Percentiles rank a stretch among this genome's conserved stretches.
These are phyloP conservation scores for Campoplex capitator DNA, from an alignment of 2,888 invertebrate species.

Conservation along the genomic window DNA sequence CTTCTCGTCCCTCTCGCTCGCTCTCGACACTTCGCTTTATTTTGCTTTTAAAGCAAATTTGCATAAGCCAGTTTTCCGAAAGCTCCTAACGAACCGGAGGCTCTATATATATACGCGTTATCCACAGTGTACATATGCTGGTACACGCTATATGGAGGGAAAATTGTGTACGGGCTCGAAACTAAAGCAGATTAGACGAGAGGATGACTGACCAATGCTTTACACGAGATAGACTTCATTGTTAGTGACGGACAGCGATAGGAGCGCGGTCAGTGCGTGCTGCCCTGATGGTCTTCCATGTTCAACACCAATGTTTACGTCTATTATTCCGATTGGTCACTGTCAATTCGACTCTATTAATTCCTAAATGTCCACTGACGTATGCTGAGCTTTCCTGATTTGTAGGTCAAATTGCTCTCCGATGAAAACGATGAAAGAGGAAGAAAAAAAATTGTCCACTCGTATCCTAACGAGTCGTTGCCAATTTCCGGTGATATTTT, in stretches of 20 bases:
- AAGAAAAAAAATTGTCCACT: not conserved
- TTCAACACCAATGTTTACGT: conserved; percentile 7
- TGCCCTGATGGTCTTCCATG: conserved; percentile 4
- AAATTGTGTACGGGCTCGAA: conserved; percentile 22
- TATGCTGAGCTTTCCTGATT: not conserved
- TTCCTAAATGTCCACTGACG: not conserved
- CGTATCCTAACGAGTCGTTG: not conserved
- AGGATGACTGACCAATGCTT: conserved; percentile 27
- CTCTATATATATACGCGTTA: conserved; percentile 20
- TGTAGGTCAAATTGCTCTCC: not conserved
- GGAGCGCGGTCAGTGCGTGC: not conserved
- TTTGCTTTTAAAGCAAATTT: conserved; percentile 33
- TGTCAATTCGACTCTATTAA: not conserved
- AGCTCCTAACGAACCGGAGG: conserved; percentile 42
- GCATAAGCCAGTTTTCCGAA: conserved; percentile 57
- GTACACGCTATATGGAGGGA: conserved; percentile 1
- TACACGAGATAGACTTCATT: conserved; percentile 30
- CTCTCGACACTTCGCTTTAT: conserved; percentile 3
- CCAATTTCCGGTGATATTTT: not conserved
- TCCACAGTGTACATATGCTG: conserved; percentile 11
- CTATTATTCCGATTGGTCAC: conserved; percentile 7
- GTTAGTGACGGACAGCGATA: conserved; percentile 8
- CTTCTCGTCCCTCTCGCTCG: not conserved
- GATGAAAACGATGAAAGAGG: not conserved
- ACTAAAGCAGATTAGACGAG: conserved; percentile 48